These are phyloP conservation scores for Tetrao urogallus DNA, from an alignment of 2,113 vertebrate genomes.

Conservation along the genomic window DNA sequence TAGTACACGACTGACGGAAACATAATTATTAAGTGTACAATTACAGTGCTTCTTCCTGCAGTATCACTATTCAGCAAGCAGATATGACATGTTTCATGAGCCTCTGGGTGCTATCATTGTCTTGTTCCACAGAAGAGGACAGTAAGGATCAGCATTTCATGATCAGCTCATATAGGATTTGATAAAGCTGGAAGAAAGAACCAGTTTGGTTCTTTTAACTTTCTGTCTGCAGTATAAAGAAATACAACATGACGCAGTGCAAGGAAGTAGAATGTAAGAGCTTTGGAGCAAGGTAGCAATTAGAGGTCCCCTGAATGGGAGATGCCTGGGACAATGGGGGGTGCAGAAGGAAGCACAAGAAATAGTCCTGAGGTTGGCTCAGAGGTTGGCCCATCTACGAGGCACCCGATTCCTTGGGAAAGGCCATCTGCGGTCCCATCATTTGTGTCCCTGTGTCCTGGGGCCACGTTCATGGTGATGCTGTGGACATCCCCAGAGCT, in stretches of 20 bases:
- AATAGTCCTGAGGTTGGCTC: background rate
- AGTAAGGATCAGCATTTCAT: background rate
- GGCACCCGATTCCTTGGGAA: background rate
- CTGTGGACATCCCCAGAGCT: background rate
- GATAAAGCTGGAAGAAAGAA: background rate
- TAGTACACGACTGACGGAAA: background rate
- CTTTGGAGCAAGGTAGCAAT: background rate
- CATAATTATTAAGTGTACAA: background rate
- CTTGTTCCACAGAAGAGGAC: background rate
- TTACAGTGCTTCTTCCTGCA: background rate
- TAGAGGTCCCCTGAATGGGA: background rate
- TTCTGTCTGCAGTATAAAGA: background rate
- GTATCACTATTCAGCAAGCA: background rate
- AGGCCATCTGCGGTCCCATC: background rate
- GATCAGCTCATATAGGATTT: background rate
- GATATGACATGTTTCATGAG: background rate
- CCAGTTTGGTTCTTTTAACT: background rate
- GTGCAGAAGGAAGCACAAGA: background rate
- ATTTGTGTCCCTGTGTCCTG: background rate
- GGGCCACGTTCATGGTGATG: background rate
- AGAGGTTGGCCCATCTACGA: background rate
- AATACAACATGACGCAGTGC: background rate
- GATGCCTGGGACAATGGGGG: background rate
- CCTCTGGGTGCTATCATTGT: conserved; percentile 26
- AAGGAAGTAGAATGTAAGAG: background rate